Evolutionary conservation across 2,888 invertebrate species (phyloP).

Genomic region (Tiliacea aurago): DNA sequence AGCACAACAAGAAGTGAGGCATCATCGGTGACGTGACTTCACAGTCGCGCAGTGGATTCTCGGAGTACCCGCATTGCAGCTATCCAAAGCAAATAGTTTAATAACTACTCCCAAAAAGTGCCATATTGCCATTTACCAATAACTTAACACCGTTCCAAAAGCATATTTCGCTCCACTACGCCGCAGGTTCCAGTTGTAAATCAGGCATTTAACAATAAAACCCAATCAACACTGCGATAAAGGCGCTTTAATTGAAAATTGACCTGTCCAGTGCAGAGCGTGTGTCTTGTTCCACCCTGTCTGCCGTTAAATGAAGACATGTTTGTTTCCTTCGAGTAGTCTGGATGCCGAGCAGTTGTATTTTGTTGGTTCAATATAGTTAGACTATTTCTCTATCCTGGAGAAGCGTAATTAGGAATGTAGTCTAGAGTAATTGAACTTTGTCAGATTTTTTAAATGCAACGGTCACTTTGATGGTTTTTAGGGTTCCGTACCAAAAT

Average conservation of each 20-base stretch:
- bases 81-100: background rate
- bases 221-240: constrained; percentile 57
- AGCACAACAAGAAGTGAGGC: background rate
- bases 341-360: constrained; percentile 33
- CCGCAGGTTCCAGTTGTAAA: constrained; percentile 41
- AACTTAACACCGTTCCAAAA: background rate
- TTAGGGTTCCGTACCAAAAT: too few species aligned
- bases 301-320: constrained; percentile 57
- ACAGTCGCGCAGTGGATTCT: background rate
- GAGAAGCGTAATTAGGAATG: constrained; percentile 39
- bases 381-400: constrained; percentile 20
- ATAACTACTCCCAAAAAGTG: background rate
- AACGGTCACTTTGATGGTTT: too few species aligned
- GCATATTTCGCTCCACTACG: background rate
- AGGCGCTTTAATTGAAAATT: constrained; percentile 66
- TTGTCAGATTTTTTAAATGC: constrained; percentile 9
- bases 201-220: constrained; percentile 60
- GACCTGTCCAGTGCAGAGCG: constrained; percentile 70
- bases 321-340: constrained; percentile 61
- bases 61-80: background rate
- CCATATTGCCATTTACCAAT: background rate
- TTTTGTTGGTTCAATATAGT: constrained; percentile 48
- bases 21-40: background rate
- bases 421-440: background rate
- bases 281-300: constrained; percentile 59